A percentile compares a stretch with the other conserved stretches of the same genome.
phyloP scores from a whole-genome alignment of 2,797 vertebrate genomes.

The Mus minutoides region DNA sequence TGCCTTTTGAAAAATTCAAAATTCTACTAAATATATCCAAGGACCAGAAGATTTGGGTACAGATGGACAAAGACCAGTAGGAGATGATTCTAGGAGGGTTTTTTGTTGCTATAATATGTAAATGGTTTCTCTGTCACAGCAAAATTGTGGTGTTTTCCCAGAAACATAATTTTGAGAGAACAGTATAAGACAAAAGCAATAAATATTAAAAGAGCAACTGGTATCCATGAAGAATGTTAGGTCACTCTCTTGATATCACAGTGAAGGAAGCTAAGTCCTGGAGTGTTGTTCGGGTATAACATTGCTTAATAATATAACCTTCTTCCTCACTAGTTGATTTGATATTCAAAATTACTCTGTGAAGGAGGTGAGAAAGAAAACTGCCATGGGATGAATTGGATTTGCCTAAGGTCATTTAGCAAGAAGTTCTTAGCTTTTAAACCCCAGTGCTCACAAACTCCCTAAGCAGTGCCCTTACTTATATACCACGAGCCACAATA shows the following conservation, averaged over 20 bases:
- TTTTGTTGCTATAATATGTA: not conserved
- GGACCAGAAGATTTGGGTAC: not conserved
- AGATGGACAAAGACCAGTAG: not conserved
- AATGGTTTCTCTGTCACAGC: not conserved
- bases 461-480: not conserved
- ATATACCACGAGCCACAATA: not conserved
- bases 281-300: not conserved
- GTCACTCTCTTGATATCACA: not conserved
- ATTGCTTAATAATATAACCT: not conserved
- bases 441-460: not conserved
- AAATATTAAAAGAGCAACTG: not conserved
- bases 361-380: constrained; percentile 46
- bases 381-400: not conserved
- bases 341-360: not conserved
- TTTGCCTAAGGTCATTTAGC: not conserved
- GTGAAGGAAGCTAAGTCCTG: not conserved
- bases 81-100: not conserved
- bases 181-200: not conserved
- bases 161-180: constrained; percentile 42
- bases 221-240: constrained; percentile 23
- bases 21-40: not conserved
- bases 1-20: not conserved
- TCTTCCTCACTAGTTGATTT: not conserved
- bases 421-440: constrained; percentile 16
- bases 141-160: not conserved